Evolutionary conservation across 1,140 invertebrate species (phyloP).

Genomic region (Aphidius ervi): DNA sequence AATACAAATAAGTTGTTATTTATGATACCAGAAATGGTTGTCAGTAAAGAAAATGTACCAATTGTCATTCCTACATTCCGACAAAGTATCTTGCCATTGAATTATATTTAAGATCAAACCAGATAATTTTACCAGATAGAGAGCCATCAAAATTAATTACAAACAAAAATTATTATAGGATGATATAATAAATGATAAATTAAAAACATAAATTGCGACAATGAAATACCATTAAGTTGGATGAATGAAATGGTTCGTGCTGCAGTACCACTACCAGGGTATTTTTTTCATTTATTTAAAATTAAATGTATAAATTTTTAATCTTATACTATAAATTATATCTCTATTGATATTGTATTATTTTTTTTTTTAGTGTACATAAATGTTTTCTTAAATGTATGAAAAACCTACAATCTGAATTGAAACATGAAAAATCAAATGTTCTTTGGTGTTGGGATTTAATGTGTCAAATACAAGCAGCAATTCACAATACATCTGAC

Average conservation of each 20-base stretch:
- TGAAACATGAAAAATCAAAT: constrained; percentile 30
- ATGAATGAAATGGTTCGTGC: constrained; percentile 64
- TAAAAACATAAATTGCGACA: constrained; percentile 54
- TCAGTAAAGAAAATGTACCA: constrained; percentile 53
- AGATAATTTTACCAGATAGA: constrained; percentile 39
- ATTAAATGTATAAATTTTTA: constrained; percentile 1
- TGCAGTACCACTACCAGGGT: constrained; percentile 37
- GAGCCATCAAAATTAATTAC: constrained; percentile 8
- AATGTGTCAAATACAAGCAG: constrained; percentile 54
- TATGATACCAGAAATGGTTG: constrained; percentile 53
- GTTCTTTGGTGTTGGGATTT: constrained; percentile 55
- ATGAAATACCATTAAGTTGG: constrained; percentile 56
- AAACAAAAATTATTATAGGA: constrained; percentile 53
- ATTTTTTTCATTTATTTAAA: constrained; percentile 21
- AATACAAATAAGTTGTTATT: constrained; percentile 54
- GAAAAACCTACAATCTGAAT: constrained; percentile 36
- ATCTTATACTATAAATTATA: constrained; percentile 1
- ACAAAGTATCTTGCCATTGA: constrained; percentile 53
- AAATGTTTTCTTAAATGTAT: constrained; percentile 48
- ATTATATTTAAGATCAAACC: constrained; percentile 51
- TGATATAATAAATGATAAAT: constrained; percentile 53
- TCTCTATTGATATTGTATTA: constrained; percentile 15
- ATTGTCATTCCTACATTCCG: constrained; percentile 58
- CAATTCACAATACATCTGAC: constrained; percentile 47
- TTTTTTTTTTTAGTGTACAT: constrained; percentile 47